Base-by-base conservation (phyloP, 2,797 vertebrate species). In the Lithobates pipiens region DNA sequence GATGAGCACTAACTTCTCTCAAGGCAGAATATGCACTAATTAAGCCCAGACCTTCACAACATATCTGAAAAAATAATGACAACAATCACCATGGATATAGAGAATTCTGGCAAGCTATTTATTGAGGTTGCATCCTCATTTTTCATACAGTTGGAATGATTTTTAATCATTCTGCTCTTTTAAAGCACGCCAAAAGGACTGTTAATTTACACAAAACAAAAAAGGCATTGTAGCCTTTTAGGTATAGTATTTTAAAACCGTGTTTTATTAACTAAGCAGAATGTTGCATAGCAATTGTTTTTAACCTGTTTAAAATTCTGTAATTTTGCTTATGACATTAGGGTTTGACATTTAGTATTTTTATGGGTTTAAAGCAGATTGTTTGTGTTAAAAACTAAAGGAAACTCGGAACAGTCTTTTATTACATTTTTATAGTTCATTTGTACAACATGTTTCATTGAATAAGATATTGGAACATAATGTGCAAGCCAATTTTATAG, bases 41-140 rank as follows among this genome's bases (percentile, higher is more conserved):
- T 57, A 61, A 75, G 32, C 32, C n/a, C 25, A 75, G 71, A 80
- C 61, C 69, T 65, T 27, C 57, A 61, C n/a, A 77, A 73, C 69
- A 71, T 61, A 71, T 73, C 57, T 79, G 15, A 44, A 46, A 69
- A 73, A 80, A 75, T 78, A 74, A 74, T 80, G 36, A 18, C 57
- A 75, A 54, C 76, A 77, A 84, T 77, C 76, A 77, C 44, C 44
- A 42, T 18, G 44, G n/a, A 85, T 65, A 84, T 54, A 29, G 74
- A n/a, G 21, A 46, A 68, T 74, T 8, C 80, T 67, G 57, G 39
- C 71, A 44, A 13, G 80, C 27, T 71, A 25, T 42, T 61, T 15
- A 77, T 77, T 70, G 50, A 10, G 27, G 42, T 42, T 68, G 25
- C 39, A 63, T 61, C 25, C 44, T 76, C 25, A 50, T 68, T 76